Evolutionary conservation across 2,888 invertebrate genomes (phyloP).

Genomic region (Zygogramma bicolorata): DNA sequence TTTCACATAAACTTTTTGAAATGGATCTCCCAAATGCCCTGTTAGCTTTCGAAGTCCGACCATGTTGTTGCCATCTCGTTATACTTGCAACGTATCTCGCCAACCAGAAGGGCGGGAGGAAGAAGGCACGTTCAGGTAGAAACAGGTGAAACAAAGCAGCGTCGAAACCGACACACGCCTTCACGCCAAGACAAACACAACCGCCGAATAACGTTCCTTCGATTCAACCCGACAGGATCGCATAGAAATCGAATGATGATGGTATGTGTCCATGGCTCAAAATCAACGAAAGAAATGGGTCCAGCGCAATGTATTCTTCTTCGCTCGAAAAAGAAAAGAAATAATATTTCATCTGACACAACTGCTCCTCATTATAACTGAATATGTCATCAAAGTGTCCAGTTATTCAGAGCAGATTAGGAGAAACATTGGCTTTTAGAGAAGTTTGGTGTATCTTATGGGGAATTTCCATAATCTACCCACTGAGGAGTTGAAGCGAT

Average conservation of each 20-base stretch:
- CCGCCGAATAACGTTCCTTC: conserved; percentile 29
- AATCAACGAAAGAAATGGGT: too few species aligned
- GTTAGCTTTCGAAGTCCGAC: not conserved
- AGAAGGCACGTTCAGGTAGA: conserved; percentile 33
- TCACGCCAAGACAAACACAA: conserved; percentile 58
- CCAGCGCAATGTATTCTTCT: too few species aligned
- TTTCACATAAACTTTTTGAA: too few species aligned
- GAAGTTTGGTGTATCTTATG: too few species aligned
- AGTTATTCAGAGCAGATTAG: too few species aligned
- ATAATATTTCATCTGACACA: too few species aligned
- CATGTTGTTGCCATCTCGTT: conserved; percentile 58
- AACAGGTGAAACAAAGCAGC: conserved; percentile 56
- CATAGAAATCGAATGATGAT: not conserved
- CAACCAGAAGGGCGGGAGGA: conserved; percentile 30
- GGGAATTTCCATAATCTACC: too few species aligned
- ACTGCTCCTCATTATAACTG: too few species aligned
- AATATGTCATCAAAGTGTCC: too few species aligned
- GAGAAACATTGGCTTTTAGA: too few species aligned
- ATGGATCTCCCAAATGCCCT: not conserved
- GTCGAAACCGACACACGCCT: conserved; percentile 63
- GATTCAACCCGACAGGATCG: not conserved
- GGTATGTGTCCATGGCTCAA: not conserved
- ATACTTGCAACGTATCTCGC: conserved; percentile 47
- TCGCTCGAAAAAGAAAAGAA: too few species aligned
- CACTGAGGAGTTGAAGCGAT: too few species aligned